Conservation (phyloP, 2,797 vertebrate genomes). For the Chelmon rostratus region DNA sequence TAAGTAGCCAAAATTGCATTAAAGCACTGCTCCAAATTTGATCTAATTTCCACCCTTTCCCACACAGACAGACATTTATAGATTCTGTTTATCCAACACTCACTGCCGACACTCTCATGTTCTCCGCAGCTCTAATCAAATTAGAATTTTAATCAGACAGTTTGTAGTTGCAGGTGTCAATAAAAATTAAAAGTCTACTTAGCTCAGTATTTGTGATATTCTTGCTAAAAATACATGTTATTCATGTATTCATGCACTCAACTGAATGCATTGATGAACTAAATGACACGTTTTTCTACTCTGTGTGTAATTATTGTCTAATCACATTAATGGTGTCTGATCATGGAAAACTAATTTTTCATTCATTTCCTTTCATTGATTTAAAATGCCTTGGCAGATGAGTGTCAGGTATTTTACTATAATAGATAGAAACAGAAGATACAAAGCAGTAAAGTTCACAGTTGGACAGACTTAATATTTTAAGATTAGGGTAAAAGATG, state of each 20-base stretch:
- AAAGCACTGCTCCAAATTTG: slow-evolving; percentile 65
- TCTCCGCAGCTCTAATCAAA: slow-evolving; percentile 47
- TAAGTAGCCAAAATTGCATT: slow-evolving; percentile 69
- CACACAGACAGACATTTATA: slow-evolving; percentile 62
- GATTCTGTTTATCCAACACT: slow-evolving; percentile 55
- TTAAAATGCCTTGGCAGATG: slow-evolving; percentile 8
- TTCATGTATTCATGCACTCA: slow-evolving; percentile 18
- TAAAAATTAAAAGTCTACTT: slow-evolving; percentile 21
- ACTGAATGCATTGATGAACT: slow-evolving; percentile 14
- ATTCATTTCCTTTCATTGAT: slow-evolving; percentile 12
- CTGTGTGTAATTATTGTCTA: slow-evolving; percentile 10
- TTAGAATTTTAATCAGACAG: slow-evolving; percentile 32
- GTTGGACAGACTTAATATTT: slow-evolving; percentile 47
- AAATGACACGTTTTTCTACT: not conserved
- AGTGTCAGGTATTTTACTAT: slow-evolving; percentile 15
- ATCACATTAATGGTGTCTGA: slow-evolving; percentile 9
- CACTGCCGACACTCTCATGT: slow-evolving; percentile 32
- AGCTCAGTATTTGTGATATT: slow-evolving; percentile 11
- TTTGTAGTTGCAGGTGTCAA: slow-evolving; percentile 23
- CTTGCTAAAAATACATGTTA: slow-evolving; percentile 1
- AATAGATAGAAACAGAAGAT: slow-evolving; percentile 24
- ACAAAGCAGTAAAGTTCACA: slow-evolving; percentile 36
- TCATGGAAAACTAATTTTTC: not conserved
- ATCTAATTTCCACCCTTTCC: slow-evolving; percentile 66
- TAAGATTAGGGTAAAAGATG: slow-evolving; percentile 33